Base-by-base conservation (phyloP, 2,113 vertebrate species). In the Psettodes erumei region DNA sequence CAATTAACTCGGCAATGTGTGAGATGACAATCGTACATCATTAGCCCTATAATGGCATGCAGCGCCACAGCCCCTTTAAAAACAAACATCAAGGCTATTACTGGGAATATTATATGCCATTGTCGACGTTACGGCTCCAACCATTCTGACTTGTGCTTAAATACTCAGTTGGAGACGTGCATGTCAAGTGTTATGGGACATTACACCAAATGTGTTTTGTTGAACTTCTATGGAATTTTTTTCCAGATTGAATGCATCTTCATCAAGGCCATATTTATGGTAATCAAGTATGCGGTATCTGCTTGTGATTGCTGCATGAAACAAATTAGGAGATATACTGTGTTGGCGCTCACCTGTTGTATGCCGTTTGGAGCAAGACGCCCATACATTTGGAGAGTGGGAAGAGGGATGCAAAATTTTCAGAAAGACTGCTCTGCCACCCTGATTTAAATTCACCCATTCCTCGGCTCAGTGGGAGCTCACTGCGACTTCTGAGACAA, bases 1-100 rank as follows among this genome's bases (percentile, higher is more conserved):
- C 91, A 93, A 94, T 94, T 93, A 94, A 86, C 82, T 86, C 66
- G 85, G 88, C 79, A 82, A 85, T 91, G 89, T 91, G 83, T 86
- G 89, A 83, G 74, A 91, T 90, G 89, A 93, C 89, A 92, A 92
- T 92, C 84, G 88, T 90, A 89, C 85, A 91, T 90, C 90, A 90
- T 93, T 90, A 93, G 86, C 87, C 70, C 81, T 77, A 84, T 92
- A 93, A 93, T 91, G 89, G 82, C 87, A 84, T 66, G 78, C 88
- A 68, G 86, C 75, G 75, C 88, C 86, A 90, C 84, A 76, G 88
- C 84, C 90, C 79, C 77, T 87, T 87, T 93, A 85, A 91, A 93
- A 92, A 92, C 90, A 93, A 93, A 93, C 91, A 91, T 77, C 71
- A 76, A 87, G 85, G 79, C 88, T 75, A 90, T 91, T 92, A 92